Base-by-base conservation (phyloP, 2,888 invertebrate genomes). In the Oligia strigilis region DNA sequence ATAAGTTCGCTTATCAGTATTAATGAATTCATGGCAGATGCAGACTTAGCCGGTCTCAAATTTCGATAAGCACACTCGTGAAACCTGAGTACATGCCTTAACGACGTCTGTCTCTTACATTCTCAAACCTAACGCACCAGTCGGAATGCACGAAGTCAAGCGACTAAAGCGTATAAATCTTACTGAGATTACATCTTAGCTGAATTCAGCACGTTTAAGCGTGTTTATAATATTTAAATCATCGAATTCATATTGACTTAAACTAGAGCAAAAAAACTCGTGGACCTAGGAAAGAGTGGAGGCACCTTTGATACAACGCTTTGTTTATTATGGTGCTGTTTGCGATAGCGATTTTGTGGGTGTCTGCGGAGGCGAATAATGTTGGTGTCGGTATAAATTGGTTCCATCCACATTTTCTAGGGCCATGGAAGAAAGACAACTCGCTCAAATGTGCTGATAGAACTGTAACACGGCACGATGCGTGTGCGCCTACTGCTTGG, bases 141-240 rank as follows among this genome's bases (percentile, higher is more conserved):
- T 94, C 96, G 96, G 96, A 96, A 96, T 96, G 96, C 96, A 96
- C 92, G 90, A 93, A 95, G 94, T 95, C 93, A 95, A 96, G 96
- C 96, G 93, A 94, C 92, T 92, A 93, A 97, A 96, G 96, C 96
- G 93, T 96, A 94, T 94, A 94, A 94, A 94, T 92, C 94, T 95
- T 95, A 96, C 91, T 93, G 94, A 95, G 95, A 96, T 95, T 95
- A 96, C 90, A 94, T 90, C 94, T 95, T 95, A 95, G 87, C 88
- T 85, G 88, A 92, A 91, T 82, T 84, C 93, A 92, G 92, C 90
- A 92, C 92, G 92, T 92, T 90, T 85, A 91, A 93, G 90, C 92
- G 88, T 81, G 87, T 88, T 72, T 78, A 77, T 75, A 80, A 55
- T 75, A 84, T 73, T 83, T 36, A 80, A 87, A 89, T 80, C 52